These are phyloP conservation scores for Thalassaphorura encarpata DNA, from an alignment of 1,140 invertebrate genomes.

Conservation along the genomic window DNA sequence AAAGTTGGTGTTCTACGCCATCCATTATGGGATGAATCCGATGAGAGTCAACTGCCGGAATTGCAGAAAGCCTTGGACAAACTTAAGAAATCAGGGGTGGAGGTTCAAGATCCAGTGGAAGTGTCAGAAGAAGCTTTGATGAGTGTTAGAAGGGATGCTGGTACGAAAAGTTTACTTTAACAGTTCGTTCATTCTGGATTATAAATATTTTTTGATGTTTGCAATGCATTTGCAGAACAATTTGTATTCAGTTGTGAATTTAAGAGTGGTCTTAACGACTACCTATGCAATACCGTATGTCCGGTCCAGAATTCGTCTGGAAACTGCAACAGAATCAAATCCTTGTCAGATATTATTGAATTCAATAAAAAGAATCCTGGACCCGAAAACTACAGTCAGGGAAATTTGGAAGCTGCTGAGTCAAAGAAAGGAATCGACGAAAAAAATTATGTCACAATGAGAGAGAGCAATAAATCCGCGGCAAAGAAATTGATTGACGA, in stretches of 20 bases:
- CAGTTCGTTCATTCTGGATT: neutral
- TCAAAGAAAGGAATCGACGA: slow-evolving; percentile 11
- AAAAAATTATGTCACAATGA: slow-evolving; percentile 5
- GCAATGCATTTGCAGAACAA: neutral
- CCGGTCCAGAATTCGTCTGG: neutral
- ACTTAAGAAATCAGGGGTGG: neutral
- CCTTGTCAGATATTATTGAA: slow-evolving; percentile 13
- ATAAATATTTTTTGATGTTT: neutral
- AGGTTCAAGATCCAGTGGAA: slow-evolving; percentile 8
- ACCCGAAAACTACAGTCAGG: slow-evolving; percentile 12
- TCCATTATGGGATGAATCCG: slow-evolving; percentile 3
- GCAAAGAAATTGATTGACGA: neutral
- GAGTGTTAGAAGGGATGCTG: neutral
- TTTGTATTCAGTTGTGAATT: slow-evolving; percentile 3
- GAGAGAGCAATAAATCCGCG: slow-evolving; percentile 5
- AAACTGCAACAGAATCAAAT: neutral
- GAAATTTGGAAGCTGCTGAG: neutral
- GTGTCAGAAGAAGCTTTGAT: neutral
- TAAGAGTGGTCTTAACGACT: neutral
- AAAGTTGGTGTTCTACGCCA: slow-evolving; percentile 14
- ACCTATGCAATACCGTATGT: neutral
- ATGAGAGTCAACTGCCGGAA: neutral
- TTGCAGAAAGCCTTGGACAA: neutral
- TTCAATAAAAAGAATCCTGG: slow-evolving; percentile 14
- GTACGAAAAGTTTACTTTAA: neutral